phyloP scores from a whole-genome alignment of 2,113 vertebrate species.

The Dromiciops gliroides region DNA sequence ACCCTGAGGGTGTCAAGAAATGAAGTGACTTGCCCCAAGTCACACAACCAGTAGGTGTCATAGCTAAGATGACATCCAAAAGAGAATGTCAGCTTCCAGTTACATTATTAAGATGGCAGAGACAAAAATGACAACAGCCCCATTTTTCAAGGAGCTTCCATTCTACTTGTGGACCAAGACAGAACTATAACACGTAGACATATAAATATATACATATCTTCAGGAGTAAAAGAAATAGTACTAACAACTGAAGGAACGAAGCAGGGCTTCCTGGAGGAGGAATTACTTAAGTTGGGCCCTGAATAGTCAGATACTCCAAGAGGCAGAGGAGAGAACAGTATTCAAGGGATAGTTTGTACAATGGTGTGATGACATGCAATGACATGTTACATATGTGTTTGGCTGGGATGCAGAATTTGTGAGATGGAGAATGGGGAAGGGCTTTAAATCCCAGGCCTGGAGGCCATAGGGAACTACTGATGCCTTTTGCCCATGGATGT shows the following conservation, averaged over 20 bases:
- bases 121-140: background rate
- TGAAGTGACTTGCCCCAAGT: background rate
- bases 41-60: background rate
- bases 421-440: background rate
- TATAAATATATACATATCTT: background rate
- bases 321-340: background rate
- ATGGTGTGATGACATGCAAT: background rate
- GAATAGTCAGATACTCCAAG: background rate
- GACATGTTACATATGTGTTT: background rate
- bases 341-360: background rate
- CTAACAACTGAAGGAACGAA: background rate
- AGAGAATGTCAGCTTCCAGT: background rate
- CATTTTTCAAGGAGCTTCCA: background rate
- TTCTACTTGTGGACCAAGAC: background rate
- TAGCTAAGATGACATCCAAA: background rate
- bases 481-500: background rate
- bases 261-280: background rate
- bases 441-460: background rate
- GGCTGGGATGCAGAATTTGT: background rate
- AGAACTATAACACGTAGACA: background rate
- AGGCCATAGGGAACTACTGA: background rate
- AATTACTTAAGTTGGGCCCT: background rate
- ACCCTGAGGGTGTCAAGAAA: background rate
- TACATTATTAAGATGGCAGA: background rate
- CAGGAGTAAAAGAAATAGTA: background rate